Conservation (phyloP, 1,140 invertebrate genomes). For the Doryteuthis pealeii region DNA sequence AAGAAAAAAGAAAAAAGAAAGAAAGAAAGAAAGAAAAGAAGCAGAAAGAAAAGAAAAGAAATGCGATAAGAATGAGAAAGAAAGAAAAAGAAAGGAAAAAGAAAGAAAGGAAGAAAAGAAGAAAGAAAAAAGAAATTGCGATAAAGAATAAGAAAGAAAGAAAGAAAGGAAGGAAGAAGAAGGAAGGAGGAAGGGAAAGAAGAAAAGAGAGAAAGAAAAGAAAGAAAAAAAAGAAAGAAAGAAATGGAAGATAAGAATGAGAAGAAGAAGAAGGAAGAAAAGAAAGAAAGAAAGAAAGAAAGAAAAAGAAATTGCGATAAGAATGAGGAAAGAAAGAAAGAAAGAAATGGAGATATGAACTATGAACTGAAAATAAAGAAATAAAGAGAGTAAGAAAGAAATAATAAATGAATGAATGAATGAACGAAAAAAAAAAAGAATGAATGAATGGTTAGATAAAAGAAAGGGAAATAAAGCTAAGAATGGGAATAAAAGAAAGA, state of each 20-base stretch:
- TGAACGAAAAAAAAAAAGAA: too few species aligned
- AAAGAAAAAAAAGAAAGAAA: background rate
- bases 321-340: background rate
- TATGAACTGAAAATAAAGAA: too few species aligned
- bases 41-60: background rate
- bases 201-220: background rate
- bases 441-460: background rate
- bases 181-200: background rate
- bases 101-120: background rate
- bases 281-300: background rate
- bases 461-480: background rate
- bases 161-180: background rate
- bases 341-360: background rate
- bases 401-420: too few species aligned
- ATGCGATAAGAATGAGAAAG: background rate
- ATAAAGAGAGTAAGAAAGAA: too few species aligned
- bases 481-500: background rate
- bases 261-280: background rate
- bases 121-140: background rate
- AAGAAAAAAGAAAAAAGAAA: background rate
- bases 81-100: background rate
- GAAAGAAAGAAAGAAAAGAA: background rate
- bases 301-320: background rate
- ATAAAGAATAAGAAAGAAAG: too few species aligned
- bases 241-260: background rate